Base-by-base conservation (phyloP, 2,888 invertebrate species). In the Drosophila maculinotata region DNA sequence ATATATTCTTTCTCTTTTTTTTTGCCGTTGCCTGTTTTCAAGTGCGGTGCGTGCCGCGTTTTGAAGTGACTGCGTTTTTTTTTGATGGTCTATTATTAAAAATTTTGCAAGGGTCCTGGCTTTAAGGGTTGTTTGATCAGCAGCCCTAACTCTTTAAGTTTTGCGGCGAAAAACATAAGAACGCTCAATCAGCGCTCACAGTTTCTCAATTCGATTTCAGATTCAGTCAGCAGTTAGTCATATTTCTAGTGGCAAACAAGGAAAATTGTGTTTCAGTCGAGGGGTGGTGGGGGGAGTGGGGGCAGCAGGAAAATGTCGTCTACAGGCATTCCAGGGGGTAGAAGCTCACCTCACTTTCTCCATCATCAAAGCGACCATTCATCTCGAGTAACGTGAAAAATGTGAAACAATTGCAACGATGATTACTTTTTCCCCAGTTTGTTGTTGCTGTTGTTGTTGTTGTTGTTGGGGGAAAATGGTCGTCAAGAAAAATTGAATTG, bases 381-480 rank as follows among this genome's bases (percentile, higher is more conserved):
- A 77, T 81, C 82, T 85, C 54, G 48, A 26, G 54, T 62, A 64
- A 66, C 65, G 71, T 87, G 86, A 87, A 77, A 87, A 84, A 84
- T 87, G 81, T 69, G 84, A 84, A 84, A 84, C 88, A 84, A 84
- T 88, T 88, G 84, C 87, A 74, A 80, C 81, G 80, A 86, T 84
- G 84, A 88, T 84, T 84, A 84, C 84, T 86, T 86, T 79, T 70
- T 74, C 75, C 49, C 42, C 66, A 69, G 53, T 66, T 71, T 59
- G 52, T 49, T 53, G 26, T 38, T 49, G 47, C 47, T n/a, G n/a
- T n/a, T 42, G 42, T 51, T 57, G 65, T 63, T 60, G 52, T 48
- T 65, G 64, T 48, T 25, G 12, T 44, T 62, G 57, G 23, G 63
- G 58, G 38, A 54, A 68, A 77, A 64, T 53, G 81, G 62, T 70